These are phyloP conservation scores for Rhagologus leucostigma DNA, from an alignment of 2,113 vertebrate genomes.

Conservation along the genomic window DNA sequence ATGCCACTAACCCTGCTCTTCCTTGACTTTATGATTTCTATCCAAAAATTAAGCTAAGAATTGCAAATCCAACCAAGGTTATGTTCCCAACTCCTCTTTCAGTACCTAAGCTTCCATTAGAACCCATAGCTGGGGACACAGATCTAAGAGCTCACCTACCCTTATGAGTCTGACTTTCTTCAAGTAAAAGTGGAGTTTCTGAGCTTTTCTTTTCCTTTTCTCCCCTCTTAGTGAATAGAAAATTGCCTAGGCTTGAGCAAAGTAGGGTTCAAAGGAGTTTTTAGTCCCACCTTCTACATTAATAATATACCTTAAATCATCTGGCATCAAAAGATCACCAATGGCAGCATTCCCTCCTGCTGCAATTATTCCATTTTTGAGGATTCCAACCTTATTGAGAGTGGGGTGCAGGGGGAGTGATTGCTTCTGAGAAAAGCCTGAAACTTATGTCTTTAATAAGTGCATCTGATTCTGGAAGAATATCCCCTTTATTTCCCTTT, in stretches of 20 bases:
- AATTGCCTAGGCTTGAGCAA: background rate
- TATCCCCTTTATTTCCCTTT: background rate
- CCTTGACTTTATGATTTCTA: background rate
- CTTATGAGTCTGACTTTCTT: background rate
- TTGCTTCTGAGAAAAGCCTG: background rate
- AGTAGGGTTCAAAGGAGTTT: background rate
- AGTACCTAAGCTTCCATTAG: background rate
- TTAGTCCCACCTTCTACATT: background rate
- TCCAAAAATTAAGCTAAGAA: background rate
- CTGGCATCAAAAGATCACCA: background rate
- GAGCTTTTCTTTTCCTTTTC: background rate
- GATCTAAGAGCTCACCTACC: background rate
- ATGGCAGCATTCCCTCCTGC: background rate
- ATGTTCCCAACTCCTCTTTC: background rate
- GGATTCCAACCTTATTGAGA: background rate
- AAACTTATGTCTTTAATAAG: background rate
- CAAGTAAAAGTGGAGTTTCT: background rate
- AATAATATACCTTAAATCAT: background rate
- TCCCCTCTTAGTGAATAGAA: background rate
- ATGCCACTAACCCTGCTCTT: background rate
- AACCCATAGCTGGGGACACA: background rate
- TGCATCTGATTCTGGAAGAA: background rate
- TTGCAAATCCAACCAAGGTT: background rate
- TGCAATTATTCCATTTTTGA: background rate
- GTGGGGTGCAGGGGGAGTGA: too few species aligned